phyloP scores from a whole-genome alignment of 1,140 invertebrate species.

The Macrocentrus cingulum region DNA sequence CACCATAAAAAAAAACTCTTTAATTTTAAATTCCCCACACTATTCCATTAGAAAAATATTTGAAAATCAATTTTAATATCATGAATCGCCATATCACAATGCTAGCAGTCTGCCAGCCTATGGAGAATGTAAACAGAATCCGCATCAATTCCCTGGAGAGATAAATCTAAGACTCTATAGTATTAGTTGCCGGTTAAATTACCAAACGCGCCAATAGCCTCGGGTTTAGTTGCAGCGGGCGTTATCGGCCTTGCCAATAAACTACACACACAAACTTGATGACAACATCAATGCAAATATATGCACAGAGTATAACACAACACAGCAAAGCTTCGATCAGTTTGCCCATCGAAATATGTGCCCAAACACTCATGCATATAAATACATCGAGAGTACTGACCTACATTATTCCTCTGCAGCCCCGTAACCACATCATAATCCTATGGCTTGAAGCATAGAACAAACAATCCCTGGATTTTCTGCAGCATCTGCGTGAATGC shows the following conservation, averaged over 20 bases:
- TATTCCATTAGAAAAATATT: too few relatives aligned
- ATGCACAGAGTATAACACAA: not conserved
- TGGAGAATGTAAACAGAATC: too few relatives aligned
- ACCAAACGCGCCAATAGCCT: too few relatives aligned
- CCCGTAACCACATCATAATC: slow-evolving; percentile 8
- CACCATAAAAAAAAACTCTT: too few relatives aligned
- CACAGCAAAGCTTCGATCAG: not conserved
- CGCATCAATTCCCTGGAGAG: too few relatives aligned
- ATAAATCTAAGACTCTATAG: too few relatives aligned
- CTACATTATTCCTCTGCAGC: not conserved
- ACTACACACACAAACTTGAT: slow-evolving; percentile 5
- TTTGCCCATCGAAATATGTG: not conserved
- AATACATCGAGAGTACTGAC: not conserved
- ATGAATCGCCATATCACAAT: too few relatives aligned
- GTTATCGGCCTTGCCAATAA: not conserved
- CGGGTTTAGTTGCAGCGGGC: not conserved
- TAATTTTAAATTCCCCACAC: too few relatives aligned
- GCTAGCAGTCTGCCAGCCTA: too few relatives aligned
- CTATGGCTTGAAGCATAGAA: not conserved
- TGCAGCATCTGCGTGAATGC: too few relatives aligned
- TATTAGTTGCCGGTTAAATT: slow-evolving; percentile 4
- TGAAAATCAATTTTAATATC: too few relatives aligned
- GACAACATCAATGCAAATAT: slow-evolving; percentile 4
- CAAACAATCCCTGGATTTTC: not conserved
- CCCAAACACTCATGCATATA: not conserved